These are phyloP conservation scores for Cyrtodaria siliqua DNA, from an alignment of 2,888 invertebrate genomes.

Conservation along the genomic window DNA sequence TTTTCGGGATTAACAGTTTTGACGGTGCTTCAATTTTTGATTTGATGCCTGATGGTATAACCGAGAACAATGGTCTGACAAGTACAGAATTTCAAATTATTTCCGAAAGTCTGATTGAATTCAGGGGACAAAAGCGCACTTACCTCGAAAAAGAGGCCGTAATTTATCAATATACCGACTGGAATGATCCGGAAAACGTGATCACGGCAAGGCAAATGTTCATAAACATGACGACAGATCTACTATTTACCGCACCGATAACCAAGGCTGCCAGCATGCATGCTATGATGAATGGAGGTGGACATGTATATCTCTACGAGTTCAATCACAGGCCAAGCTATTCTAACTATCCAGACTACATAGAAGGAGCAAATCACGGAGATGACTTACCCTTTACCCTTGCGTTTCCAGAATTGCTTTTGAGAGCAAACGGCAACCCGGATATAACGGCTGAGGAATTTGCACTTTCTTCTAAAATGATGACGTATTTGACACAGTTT, in stretches of 20 bases:
- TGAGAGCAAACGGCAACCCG: background rate
- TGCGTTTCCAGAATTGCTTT: slow-evolving; percentile 8
- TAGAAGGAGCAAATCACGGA: slow-evolving; percentile 20
- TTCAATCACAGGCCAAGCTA: slow-evolving; percentile 25
- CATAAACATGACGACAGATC: slow-evolving; percentile 17
- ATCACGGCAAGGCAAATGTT: background rate
- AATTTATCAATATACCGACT: slow-evolving; percentile 5
- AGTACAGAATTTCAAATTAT: background rate
- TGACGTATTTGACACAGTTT: slow-evolving; percentile 30
- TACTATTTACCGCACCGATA: background rate
- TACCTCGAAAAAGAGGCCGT: no score
- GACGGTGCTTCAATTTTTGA: background rate
- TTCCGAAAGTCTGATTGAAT: background rate
- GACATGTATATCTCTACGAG: slow-evolving; percentile 21
- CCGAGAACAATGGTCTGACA: background rate
- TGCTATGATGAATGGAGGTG: background rate
- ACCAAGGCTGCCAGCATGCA: slow-evolving; percentile 3
- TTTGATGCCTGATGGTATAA: background rate
- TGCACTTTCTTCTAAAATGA: background rate
- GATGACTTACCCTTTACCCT: slow-evolving; percentile 23
- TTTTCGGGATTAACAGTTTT: slow-evolving; percentile 9
- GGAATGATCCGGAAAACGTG: slow-evolving; percentile 7
- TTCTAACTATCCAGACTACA: slow-evolving; percentile 4
- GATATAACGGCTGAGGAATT: slow-evolving; percentile 1
- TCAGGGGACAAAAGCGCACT: background rate